These are phyloP conservation scores for Probaryconus sp. DNA, from an alignment of 1,140 invertebrate species.

Conservation along the genomic window DNA sequence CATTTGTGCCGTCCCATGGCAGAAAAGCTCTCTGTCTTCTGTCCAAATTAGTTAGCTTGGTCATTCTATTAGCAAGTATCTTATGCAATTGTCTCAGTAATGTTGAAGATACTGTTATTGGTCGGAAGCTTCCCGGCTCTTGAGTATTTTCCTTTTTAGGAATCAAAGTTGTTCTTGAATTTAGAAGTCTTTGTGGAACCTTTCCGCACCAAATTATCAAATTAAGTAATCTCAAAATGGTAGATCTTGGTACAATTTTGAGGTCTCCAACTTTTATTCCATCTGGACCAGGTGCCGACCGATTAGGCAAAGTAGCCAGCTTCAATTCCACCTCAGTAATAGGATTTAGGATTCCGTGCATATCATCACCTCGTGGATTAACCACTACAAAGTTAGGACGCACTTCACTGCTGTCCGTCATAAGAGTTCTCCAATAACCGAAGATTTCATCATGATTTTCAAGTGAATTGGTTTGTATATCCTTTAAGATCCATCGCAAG, in stretches of 20 bases:
- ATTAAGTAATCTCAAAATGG: conserved; percentile 11
- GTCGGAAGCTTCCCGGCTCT: conserved; percentile 48
- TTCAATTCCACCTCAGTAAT: conserved; percentile 12
- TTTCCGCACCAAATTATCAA: conserved; percentile 6
- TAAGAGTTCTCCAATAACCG: neutral
- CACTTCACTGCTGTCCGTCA: no score
- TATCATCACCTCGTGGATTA: neutral
- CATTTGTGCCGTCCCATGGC: conserved; percentile 4
- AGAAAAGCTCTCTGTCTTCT: neutral
- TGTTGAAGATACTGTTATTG: conserved; percentile 71
- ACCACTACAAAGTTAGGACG: no score
- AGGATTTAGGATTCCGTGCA: neutral
- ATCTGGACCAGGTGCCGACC: conserved; percentile 29
- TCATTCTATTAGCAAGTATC: conserved; percentile 1
- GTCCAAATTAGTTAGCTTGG: neutral
- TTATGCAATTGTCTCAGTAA: neutral
- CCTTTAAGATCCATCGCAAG: neutral
- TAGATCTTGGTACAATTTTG: neutral
- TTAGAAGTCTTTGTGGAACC: conserved; percentile 1
- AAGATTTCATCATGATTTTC: conserved; percentile 5
- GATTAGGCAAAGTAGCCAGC: neutral
- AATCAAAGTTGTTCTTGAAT: conserved; percentile 47
- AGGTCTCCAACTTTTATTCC: conserved; percentile 8
- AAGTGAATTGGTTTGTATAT: neutral
- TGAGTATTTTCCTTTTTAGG: conserved; percentile 35